Base-by-base conservation (phyloP, 2,888 invertebrate genomes). In the Polydesmus complanatus region DNA sequence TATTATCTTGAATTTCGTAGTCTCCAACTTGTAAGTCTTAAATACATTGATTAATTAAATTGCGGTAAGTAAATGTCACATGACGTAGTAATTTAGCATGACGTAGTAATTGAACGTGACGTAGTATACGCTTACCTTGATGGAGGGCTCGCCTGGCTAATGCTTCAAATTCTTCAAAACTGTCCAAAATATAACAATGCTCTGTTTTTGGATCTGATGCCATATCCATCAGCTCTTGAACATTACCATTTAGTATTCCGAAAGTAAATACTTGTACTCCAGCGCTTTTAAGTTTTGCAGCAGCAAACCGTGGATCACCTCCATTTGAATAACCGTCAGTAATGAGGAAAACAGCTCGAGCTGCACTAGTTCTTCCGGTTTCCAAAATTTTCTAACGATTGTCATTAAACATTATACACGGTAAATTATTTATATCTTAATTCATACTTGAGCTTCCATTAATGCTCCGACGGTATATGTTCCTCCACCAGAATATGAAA, bases 251-350 rank as follows among this genome's bases (percentile, higher is more conserved):
- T 64, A 78, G 74, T 59, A 84, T 83, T 1, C 83, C 80, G 67
- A 79, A 78, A 11, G 77, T 76, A 68, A 77, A 77, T 21, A 77
- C 70, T 62, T 73, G 72, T 18, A 75, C 76, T 3, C 73, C 74
- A 23, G 69, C 65, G 18, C 75, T 69, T 37, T 77, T 73, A 2
- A 85, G 70, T 50, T 77, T 72, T 52, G 75, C 74, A 0, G 84
- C 83, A 1, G 80, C 75, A 0, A 81, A 79, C 8, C 80, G 73
- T 0, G 85, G 85, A 73, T 83, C 80, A 0, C 81, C 83, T 1
- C 83, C 83, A 69, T 83, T 84, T 3, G 83, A 83, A 69, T 81
- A 84, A 18, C 84, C 84, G 68, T 85, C 84, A 1, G 84, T 84
- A 65, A 85, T 79, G 2, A 85, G 72, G 68, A 85, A 83, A 11